These are phyloP conservation scores for Metopolophium dirhodum DNA, from an alignment of 1,140 invertebrate genomes.

Conservation along the genomic window DNA sequence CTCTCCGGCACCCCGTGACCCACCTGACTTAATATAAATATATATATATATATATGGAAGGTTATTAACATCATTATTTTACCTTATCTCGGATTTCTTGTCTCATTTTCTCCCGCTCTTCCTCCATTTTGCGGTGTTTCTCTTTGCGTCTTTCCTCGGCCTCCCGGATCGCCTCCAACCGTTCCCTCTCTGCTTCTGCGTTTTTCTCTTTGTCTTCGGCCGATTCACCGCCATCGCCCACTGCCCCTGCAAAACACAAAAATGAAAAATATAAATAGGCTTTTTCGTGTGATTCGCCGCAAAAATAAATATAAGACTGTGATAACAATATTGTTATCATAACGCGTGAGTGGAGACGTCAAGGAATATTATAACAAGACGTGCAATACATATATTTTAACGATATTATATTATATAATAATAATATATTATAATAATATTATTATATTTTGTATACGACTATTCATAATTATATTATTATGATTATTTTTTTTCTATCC, in stretches of 20 bases:
- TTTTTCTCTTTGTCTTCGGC: slow-evolving; percentile 92
- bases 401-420: no score
- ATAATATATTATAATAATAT: no score
- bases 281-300: background rate
- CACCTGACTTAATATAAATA: background rate
- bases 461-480: no score
- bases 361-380: background rate
- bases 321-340: background rate
- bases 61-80: slow-evolving; percentile 58
- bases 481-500: background rate
- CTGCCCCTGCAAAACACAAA: slow-evolving; percentile 72
- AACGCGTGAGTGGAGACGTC: background rate
- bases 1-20: background rate
- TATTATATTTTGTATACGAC: no score
- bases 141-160: slow-evolving; percentile 94
- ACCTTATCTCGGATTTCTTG: slow-evolving; percentile 98
- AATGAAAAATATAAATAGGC: slow-evolving; percentile 3
- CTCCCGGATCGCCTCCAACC: slow-evolving; percentile 90
- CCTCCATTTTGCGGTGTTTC: slow-evolving; percentile 98
- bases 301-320: background rate
- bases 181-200: slow-evolving; percentile 92
- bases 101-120: slow-evolving; percentile 96
- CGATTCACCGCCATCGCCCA: slow-evolving; percentile 84
- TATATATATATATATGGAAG: background rate
- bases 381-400: background rate